A percentile compares a stretch with the other conserved stretches of the same genome.
These are phyloP conservation scores for Nannobrachium achirus DNA, from an alignment of 2,113 vertebrate genomes.

Conservation along the genomic window DNA sequence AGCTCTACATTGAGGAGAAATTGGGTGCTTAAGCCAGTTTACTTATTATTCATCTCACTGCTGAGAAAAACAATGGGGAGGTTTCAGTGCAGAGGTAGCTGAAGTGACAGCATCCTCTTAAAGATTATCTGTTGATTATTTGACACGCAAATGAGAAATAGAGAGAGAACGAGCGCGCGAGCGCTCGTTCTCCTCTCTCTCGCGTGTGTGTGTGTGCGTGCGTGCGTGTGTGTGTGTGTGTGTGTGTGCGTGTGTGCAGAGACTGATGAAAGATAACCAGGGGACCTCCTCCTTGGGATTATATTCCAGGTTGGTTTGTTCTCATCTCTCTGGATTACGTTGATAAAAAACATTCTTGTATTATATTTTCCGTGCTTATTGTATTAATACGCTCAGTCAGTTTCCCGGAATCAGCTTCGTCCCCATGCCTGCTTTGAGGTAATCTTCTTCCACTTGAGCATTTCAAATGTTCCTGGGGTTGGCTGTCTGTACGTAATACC, in stretches of 20 bases:
- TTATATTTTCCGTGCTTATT: slow-evolving; percentile 80
- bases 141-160: slow-evolving; percentile 50
- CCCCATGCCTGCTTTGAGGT: slow-evolving; percentile 65
- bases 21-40: not conserved
- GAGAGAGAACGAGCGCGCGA: too few relatives aligned
- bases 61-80: not conserved
- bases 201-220: not conserved
- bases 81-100: slow-evolving; percentile 56
- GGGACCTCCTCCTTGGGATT: slow-evolving; percentile 80
- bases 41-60: not conserved
- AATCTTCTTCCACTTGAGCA: slow-evolving; percentile 80
- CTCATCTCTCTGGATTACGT: slow-evolving; percentile 79
- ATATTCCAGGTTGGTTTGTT: slow-evolving; percentile 72
- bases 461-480: slow-evolving; percentile 66
- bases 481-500: slow-evolving; percentile 56
- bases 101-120: slow-evolving; percentile 61
- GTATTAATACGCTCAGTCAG: slow-evolving; percentile 76
- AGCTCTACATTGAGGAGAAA: too few relatives aligned
- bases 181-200: too few relatives aligned
- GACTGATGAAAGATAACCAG: slow-evolving; percentile 66
- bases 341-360: slow-evolving; percentile 82
- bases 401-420: slow-evolving; percentile 67
- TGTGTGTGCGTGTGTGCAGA: slow-evolving; percentile 32
- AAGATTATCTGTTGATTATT: slow-evolving; percentile 74
- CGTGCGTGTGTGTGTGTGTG: slow-evolving; percentile 20